A percentile compares a stretch with the other conserved stretches of the same genome.
phyloP scores from a whole-genome alignment of 2,797 vertebrate genomes.

The Cryptoblepharus egeriae region DNA sequence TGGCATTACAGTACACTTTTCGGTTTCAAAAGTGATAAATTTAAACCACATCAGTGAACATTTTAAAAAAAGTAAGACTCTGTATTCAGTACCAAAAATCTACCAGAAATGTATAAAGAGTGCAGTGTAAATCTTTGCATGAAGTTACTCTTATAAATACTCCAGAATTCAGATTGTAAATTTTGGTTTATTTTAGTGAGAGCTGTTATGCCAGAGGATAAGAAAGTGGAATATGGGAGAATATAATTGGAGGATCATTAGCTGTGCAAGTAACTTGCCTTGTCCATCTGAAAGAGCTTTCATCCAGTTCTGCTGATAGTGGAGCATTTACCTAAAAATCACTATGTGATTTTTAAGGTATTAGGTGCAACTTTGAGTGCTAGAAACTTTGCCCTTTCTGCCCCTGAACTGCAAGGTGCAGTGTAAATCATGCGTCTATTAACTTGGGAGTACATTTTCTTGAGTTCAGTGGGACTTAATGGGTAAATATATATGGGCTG shows the following conservation, averaged over 20 bases:
- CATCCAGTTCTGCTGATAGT: neutral
- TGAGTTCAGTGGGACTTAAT: neutral
- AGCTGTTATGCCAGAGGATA: neutral
- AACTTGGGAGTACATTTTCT: neutral
- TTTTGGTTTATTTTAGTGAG: neutral
- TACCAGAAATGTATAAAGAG: neutral
- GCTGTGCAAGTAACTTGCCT: neutral
- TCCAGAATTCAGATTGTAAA: neutral
- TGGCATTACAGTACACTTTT: too few species aligned
- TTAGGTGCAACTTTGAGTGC: neutral
- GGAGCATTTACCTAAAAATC: neutral
- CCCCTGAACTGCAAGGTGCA: neutral
- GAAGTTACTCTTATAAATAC: too few species aligned
- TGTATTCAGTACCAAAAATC: neutral
- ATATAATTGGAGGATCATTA: neutral
- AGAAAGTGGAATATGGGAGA: neutral
- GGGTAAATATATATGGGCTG: neutral
- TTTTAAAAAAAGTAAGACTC: neutral
- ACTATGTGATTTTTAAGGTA: too few species aligned
- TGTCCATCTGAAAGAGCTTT: neutral
- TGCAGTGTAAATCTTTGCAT: neutral
- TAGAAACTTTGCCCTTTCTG: neutral
- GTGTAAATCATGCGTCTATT: neutral
- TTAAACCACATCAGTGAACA: neutral
- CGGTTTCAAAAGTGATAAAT: neutral